Evolutionary conservation across 1,140 invertebrate species (phyloP), one percentile per base, ranked within the genome.

Genomic region (Drosophila melanica): DNA sequence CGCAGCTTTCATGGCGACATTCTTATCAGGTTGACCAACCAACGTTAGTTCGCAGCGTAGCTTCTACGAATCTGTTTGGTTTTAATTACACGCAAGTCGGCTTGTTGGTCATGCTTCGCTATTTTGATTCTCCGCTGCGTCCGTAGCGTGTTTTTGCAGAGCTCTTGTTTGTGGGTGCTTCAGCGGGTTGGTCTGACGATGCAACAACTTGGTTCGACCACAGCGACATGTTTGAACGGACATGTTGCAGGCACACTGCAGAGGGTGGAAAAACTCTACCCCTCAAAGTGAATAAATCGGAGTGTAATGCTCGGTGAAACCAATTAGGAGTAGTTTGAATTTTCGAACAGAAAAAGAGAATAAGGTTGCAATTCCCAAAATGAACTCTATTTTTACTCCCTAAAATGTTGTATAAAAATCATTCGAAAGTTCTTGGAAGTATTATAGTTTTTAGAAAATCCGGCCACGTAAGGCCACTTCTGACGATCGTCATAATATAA

Each of bases 61-160:
- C 30, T 45, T 59, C 64, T 47, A 47, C 77, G 65, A 42, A 78
- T 54, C 75, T 85, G 81, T 85, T 85, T 85, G 81, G 82, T 85
- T 85, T 85, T 85, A 85, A 85, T 85, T 85, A 85, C 82, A 85
- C 81, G 81, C 81, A 75, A 81, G 65, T 58, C 78, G 78, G 81
- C 62, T 62, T 60, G 20, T 62, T 37, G 65, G 81, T 77, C 63
- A 86, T 73, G 78, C 69, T 73, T 65, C 63, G 71, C 51, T 74
- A 60, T 68, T 78, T 77, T 80, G 68, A 79, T 79, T 65, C 64
- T 48, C 39, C n/a, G 39, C 39, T 42, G 18, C 27, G n/a, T n/a
- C n/a, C 33, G 45, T 42, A 16, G 3, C 57, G 39, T 51, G 59
- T 41, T n/a, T 47, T 16, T 58, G 51, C 53, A 18, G 8, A 33